Percentiles rank a stretch among this genome's conserved stretches.
phyloP scores from a whole-genome alignment of 2,888 invertebrate species.

The Synergus japonicus region DNA sequence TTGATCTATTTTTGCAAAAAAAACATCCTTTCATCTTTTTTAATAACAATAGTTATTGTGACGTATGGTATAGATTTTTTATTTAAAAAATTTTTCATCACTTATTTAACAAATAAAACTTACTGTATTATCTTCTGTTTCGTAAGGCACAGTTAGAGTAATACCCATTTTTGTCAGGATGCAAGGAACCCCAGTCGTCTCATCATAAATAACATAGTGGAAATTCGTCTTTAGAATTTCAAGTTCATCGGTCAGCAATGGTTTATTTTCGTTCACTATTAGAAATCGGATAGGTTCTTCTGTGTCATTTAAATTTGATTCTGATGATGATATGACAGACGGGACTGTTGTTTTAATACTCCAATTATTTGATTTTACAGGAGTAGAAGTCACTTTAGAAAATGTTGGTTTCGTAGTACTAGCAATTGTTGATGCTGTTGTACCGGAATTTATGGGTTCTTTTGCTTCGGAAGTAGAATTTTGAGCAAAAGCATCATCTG shows the following conservation, averaged over 20 bases:
- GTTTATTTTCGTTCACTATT: not conserved
- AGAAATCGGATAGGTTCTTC: not conserved
- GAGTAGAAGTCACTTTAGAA: not conserved
- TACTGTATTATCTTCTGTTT: slow-evolving; percentile 15
- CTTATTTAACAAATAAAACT: not conserved
- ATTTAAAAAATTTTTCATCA: not conserved
- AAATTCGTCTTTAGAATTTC: not conserved
- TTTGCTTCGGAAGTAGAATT: not conserved
- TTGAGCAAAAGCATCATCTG: not conserved
- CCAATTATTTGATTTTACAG: not conserved
- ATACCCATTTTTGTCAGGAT: slow-evolving; percentile 15
- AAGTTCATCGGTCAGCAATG: not conserved
- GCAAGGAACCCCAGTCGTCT: slow-evolving; percentile 19
- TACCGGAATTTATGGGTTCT: not conserved
- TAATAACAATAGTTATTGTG: too few species aligned
- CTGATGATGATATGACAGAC: not conserved
- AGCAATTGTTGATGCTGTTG: too few species aligned
- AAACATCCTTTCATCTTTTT: too few species aligned
- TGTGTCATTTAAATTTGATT: not conserved
- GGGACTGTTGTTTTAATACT: not conserved
- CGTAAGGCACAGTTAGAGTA: slow-evolving; percentile 20
- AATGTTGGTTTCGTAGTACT: not conserved
- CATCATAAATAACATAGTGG: slow-evolving; percentile 1
- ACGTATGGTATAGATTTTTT: too few species aligned
- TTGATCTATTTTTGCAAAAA: too few species aligned